Evolutionary conservation across 92 coral and sea anemone species (phyloP).

Genomic region (Plumapathes pennacea): DNA sequence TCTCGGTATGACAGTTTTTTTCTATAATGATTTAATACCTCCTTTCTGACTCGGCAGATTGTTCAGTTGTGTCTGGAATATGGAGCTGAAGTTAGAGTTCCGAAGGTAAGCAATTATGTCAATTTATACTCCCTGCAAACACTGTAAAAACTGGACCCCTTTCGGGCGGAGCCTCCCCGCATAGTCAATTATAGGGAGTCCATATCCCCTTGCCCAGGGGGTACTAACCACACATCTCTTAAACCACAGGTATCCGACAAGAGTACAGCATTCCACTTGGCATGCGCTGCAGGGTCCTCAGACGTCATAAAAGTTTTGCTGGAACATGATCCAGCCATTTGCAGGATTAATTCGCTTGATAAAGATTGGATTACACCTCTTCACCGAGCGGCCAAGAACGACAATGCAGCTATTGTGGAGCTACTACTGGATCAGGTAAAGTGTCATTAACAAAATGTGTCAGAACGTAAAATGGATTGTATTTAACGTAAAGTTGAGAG

Average conservation of each 20-base stretch:
- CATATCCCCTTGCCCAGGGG: too few relatives aligned
- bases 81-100: slow-evolving; percentile 60
- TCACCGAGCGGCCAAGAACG: slow-evolving; percentile 59
- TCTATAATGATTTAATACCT: background rate
- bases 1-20: too few relatives aligned
- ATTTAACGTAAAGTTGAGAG: too few relatives aligned
- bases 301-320: slow-evolving; percentile 48
- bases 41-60: slow-evolving; percentile 9
- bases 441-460: too few relatives aligned
- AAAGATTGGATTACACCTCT: slow-evolving; percentile 54
- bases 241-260: slow-evolving; percentile 35
- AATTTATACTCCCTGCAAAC: too few relatives aligned
- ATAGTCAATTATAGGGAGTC: too few relatives aligned
- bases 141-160: too few relatives aligned
- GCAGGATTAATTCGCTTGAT: slow-evolving; percentile 61
- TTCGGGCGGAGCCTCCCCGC: too few relatives aligned
- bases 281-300: slow-evolving; percentile 56
- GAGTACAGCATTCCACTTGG: slow-evolving; percentile 59
- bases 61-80: slow-evolving; percentile 46
- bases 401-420: slow-evolving; percentile 50
- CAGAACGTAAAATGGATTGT: too few relatives aligned
- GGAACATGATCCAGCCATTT: slow-evolving; percentile 39
- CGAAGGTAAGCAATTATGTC: slow-evolving; percentile 66
- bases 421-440: slow-evolving; percentile 59
- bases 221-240: too few relatives aligned